Conservation (phyloP, 2,113 vertebrate species). For the human region GRCh38 chr12:72452001-72452500, state of each 20-base stretch:
- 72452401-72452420: not conserved
- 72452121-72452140: not conserved
- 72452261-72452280: not conserved
- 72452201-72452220: not conserved
- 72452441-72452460: not conserved
- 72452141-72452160: not conserved
- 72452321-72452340: not conserved
- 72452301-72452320: not conserved
- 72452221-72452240: not conserved
- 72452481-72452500: not conserved
- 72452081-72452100: too few species aligned
- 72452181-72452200: not conserved
- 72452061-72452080: too few species aligned
- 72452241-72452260: not conserved
- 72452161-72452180: not conserved
- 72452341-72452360: not conserved
- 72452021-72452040: too few species aligned
- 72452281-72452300: not conserved
- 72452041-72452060: too few species aligned
- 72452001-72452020: too few species aligned
- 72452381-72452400: not conserved
- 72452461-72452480: not conserved
- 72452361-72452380: not conserved
- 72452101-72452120: not conserved
- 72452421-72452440: not conserved